A percentile compares a stretch with the other conserved stretches of the same genome.
Evolutionary conservation across 1,140 invertebrate species (phyloP).

Genomic region (Papilio helenus): DNA sequence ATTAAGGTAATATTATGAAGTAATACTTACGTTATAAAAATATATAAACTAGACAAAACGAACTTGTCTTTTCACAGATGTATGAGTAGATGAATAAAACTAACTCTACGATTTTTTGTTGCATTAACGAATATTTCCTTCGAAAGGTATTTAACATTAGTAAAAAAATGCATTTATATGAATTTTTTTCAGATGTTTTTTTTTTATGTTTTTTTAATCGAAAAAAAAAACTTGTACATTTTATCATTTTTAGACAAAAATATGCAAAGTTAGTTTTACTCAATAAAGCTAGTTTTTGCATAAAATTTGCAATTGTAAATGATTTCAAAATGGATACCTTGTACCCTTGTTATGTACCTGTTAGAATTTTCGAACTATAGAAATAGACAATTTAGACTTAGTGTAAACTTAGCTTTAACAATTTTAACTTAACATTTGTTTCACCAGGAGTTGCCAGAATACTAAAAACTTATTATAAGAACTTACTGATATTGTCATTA

Average conservation of each 20-base stretch:
- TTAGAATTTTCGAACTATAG: not conserved
- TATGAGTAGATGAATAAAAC: not conserved
- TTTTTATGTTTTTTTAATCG: no score
- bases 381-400: not conserved
- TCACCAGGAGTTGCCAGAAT: no score
- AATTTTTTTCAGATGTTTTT: no score
- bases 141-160: no score
- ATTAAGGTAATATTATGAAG: not conserved
- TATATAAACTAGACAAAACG: not conserved
- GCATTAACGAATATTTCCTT: not conserved
- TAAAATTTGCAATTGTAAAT: not conserved
- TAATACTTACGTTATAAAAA: conserved; percentile 3
- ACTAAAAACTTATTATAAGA: no score
- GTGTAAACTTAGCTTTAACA: no score
- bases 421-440: no score
- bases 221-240: not conserved
- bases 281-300: not conserved
- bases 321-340: conserved; percentile 2
- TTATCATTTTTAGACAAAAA: not conserved
- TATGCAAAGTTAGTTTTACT: not conserved
- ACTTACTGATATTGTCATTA: no score
- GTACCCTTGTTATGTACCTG: not conserved
- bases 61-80: not conserved
- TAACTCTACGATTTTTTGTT: not conserved
- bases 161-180: no score